Evolutionary conservation across 2,113 vertebrate species (phyloP), one percentile per base, ranked within the genome.

Genomic region (Entelurus aequoreus): DNA sequence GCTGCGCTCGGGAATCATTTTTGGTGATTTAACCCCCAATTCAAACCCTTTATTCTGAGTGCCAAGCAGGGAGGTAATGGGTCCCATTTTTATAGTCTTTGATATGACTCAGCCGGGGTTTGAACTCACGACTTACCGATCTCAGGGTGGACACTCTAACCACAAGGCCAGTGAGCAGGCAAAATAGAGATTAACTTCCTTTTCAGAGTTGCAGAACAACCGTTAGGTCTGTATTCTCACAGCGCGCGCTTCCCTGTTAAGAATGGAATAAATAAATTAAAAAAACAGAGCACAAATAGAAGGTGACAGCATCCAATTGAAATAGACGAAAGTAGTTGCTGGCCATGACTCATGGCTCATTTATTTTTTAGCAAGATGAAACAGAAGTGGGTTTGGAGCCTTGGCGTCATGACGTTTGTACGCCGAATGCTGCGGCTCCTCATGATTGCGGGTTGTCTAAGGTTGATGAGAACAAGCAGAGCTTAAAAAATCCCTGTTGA

Each of bases 321-420:
- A 69, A 68, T 52, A 60, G 10, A 69, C 65, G 54, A 47, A 71
- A 64, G 60, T 60, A 69, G 57, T 63, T 57, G 49, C 53, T 55
- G 38, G 36, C 76, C 46, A 57, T 71, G 67, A 70, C 63, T 71
- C 67, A 54, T 10, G 56, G 6, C n/a, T 71, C 61, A 60, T 83
- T 68, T 36, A 78, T 74, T 78, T 74, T 78, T 68, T 68, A 76
- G 54, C 40, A 14, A 46, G 64, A 69, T 56, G 60, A 63, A 76
- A 54, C 11, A 53, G 58, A 12, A 37, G 49, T 61, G 50, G 35
- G 53, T 4, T 68, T 61, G 19, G 50, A 11, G 50, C 5, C 19
- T 51, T 51, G 40, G 6, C 8, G 40, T 42, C 40, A 42, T 42
- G 40, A 8, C 8, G 40, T 42, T 42, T 42, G 28, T 28, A 21